A percentile compares a stretch with the other conserved stretches of the same genome.
Evolutionary conservation across 2,888 invertebrate genomes (phyloP).

Genomic region (Meta bourneti): DNA sequence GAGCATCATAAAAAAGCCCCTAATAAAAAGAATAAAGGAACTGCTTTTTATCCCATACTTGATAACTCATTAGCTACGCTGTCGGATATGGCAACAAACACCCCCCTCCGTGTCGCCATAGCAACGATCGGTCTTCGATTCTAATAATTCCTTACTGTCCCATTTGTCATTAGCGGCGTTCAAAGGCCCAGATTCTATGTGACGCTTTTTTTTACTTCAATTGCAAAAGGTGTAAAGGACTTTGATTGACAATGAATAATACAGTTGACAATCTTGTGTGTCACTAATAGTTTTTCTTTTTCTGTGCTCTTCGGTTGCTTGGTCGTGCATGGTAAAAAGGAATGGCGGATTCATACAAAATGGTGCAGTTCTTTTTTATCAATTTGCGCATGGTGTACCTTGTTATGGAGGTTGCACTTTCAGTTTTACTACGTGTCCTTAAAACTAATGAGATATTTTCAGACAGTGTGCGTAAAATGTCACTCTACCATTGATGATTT

Average conservation of each 20-base stretch:
- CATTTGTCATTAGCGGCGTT: neutral
- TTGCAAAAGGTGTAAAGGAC: neutral
- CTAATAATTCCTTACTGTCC: neutral
- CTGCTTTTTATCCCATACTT: slow-evolving; percentile 16
- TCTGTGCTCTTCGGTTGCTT: neutral
- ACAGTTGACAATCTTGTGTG: neutral
- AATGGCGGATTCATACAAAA: too few species aligned
- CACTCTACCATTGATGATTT: neutral
- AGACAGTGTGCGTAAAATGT: neutral
- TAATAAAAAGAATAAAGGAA: neutral
- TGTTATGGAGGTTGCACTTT: too few species aligned
- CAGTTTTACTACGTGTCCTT: neutral
- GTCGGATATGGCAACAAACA: slow-evolving; percentile 23
- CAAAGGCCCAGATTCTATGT: neutral
- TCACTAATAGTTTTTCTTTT: neutral
- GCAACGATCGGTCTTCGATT: neutral
- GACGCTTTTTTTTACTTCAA: neutral
- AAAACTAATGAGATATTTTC: neutral
- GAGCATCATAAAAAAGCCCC: neutral
- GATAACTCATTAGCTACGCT: slow-evolving; percentile 33
- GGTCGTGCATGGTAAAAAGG: neutral
- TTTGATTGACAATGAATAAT: neutral
- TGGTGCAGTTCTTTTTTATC: too few species aligned
- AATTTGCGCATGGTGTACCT: too few species aligned
- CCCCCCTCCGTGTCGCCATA: neutral